phyloP scores from a whole-genome alignment of 2,113 vertebrate species.

The Monarcha castaneiventris region DNA sequence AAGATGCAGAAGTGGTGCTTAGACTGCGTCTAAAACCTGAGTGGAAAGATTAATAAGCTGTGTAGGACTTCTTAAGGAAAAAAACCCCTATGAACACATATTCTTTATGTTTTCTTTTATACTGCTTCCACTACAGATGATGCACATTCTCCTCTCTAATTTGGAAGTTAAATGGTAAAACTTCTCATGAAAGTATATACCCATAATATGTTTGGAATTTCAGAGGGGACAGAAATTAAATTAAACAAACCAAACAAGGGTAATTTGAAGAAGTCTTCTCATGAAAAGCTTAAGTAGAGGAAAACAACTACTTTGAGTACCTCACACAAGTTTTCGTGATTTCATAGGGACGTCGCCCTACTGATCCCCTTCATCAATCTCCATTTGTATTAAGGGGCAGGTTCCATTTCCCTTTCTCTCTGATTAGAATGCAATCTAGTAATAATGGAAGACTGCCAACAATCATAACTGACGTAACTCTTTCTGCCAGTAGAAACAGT shows the following conservation, averaged over 20 bases:
- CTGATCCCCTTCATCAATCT: background rate
- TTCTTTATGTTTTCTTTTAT: background rate
- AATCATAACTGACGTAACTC: background rate
- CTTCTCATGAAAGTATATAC: background rate
- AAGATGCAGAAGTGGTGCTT: slow-evolving; percentile 86
- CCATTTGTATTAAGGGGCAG: background rate
- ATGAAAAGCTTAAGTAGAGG: background rate
- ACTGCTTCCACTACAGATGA: background rate
- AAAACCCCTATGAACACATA: background rate
- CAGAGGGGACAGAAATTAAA: background rate
- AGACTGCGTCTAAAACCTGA: slow-evolving; percentile 85
- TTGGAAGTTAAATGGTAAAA: background rate
- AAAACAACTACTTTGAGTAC: background rate
- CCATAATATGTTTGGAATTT: background rate
- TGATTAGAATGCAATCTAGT: background rate
- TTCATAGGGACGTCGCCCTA: background rate
- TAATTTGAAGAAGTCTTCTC: background rate
- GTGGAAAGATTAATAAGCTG: background rate
- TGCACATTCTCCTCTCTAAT: background rate
- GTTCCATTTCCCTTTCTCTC: background rate
- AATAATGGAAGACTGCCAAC: background rate
- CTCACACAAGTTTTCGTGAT: background rate
- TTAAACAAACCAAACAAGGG: background rate
- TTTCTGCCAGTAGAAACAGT: background rate
- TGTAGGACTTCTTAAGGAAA: background rate